Evolutionary conservation across 1,140 invertebrate genomes (phyloP).

Genomic region (Drosophila prosaltans): DNA sequence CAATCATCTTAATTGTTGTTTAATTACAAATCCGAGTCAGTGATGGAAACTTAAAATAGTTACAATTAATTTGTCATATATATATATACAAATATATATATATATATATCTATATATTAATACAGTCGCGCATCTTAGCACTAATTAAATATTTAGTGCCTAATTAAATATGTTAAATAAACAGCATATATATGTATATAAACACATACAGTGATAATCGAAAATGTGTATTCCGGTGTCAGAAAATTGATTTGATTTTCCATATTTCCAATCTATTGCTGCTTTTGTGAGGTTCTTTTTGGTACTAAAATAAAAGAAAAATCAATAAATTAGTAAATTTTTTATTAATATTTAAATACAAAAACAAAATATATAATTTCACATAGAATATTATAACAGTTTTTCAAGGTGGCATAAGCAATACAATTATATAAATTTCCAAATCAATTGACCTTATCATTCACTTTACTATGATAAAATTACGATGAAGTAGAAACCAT

Average conservation of each 20-base stretch:
- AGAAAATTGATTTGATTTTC: not conserved
- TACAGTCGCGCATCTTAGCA: not conserved
- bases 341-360: too few species aligned
- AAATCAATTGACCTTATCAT: too few species aligned
- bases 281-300: not conserved
- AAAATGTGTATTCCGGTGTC: not conserved
- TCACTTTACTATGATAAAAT: too few species aligned
- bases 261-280: not conserved
- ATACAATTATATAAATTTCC: too few species aligned
- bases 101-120: not conserved
- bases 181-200: not conserved
- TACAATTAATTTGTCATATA: constrained; percentile 1
- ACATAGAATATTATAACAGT: too few species aligned
- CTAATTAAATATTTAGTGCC: not conserved
- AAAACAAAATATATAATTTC: too few species aligned
- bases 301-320: not conserved
- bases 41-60: not conserved
- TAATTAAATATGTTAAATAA: not conserved
- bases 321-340: too few species aligned
- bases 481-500: too few species aligned
- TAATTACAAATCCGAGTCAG: constrained; percentile 26
- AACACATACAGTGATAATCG: not conserved
- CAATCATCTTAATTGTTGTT: constrained; percentile 1
- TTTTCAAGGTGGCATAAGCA: too few species aligned
- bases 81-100: not conserved